These are phyloP conservation scores for Drosophila willistoni DNA, from an alignment of 1,140 invertebrate species.

Conservation along the genomic window DNA sequence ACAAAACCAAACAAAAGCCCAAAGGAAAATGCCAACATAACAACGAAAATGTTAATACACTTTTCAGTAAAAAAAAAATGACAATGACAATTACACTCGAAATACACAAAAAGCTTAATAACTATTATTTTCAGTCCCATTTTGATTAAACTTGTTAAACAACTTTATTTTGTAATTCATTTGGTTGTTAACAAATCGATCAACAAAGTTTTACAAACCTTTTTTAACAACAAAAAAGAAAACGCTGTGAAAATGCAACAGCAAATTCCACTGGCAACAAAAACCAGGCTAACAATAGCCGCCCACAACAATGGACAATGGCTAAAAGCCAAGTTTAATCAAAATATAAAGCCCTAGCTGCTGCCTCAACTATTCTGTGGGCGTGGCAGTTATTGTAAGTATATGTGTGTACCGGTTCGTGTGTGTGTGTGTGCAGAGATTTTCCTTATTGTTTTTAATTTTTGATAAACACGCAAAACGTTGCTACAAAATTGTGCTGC, in stretches of 20 bases:
- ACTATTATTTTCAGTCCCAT: no score
- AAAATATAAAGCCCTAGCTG: slow-evolving; percentile 45
- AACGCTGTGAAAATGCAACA: slow-evolving; percentile 21
- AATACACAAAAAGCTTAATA: neutral
- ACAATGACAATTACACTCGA: neutral
- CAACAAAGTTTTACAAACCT: neutral
- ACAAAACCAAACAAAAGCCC: slow-evolving; percentile 57
- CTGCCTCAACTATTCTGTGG: slow-evolving; percentile 7
- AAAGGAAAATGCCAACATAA: slow-evolving; percentile 25
- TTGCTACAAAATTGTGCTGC: slow-evolving; percentile 54
- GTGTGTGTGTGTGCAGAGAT: slow-evolving; percentile 16
- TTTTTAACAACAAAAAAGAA: slow-evolving; percentile 20
- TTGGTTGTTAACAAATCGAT: slow-evolving; percentile 4
- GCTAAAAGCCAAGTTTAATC: slow-evolving; percentile 78
- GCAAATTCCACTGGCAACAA: slow-evolving; percentile 22
- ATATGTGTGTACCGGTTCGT: neutral
- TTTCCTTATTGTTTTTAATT: slow-evolving; percentile 68
- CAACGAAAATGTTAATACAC: slow-evolving; percentile 15
- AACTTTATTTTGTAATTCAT: neutral
- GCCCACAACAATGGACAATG: slow-evolving; percentile 53
- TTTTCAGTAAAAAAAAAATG: slow-evolving; percentile 5
- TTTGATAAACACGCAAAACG: slow-evolving; percentile 76
- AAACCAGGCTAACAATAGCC: slow-evolving; percentile 9
- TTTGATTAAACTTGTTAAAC: neutral
- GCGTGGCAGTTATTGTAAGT: slow-evolving; percentile 16